These are phyloP conservation scores for Sebastes itinus DNA, from an alignment of 2,797 vertebrate species.

Conservation along the genomic window DNA sequence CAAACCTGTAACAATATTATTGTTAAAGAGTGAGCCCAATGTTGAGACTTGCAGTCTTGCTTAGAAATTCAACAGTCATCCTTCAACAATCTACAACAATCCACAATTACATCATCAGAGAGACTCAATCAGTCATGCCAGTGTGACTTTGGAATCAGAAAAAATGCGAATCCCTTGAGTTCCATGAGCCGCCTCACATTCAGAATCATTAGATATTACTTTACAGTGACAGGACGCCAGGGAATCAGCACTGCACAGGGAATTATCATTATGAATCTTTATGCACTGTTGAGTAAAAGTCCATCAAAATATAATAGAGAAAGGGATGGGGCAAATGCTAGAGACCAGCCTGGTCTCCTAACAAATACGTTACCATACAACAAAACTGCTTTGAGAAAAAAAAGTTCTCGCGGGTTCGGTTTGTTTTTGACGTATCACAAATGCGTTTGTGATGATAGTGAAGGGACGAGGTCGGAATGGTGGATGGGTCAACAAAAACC, in stretches of 20 bases:
- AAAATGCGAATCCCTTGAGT: neutral
- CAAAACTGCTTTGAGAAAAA: too few relatives aligned
- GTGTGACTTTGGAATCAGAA: neutral
- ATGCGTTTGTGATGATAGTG: too few relatives aligned
- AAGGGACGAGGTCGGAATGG: too few relatives aligned
- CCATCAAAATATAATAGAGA: neutral
- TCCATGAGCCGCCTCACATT: neutral
- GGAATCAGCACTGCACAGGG: neutral
- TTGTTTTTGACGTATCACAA: too few relatives aligned
- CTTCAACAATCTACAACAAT: neutral
- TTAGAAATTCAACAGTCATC: conserved; percentile 1
- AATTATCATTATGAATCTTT: neutral
- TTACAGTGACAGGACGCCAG: neutral
- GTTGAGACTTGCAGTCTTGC: neutral
- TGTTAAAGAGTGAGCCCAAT: neutral
- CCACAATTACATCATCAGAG: neutral
- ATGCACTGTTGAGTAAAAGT: neutral
- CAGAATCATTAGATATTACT: neutral
- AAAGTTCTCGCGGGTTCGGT: accelerated
- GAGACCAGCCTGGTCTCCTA: too few relatives aligned
- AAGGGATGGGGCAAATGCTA: neutral
- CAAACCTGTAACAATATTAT: neutral
- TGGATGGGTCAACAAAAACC: too few relatives aligned
- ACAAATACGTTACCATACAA: too few relatives aligned
- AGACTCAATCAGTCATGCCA: neutral